Evolutionary conservation across 2,797 vertebrate species (phyloP).

Genomic region (Cynopterus sphinx): DNA sequence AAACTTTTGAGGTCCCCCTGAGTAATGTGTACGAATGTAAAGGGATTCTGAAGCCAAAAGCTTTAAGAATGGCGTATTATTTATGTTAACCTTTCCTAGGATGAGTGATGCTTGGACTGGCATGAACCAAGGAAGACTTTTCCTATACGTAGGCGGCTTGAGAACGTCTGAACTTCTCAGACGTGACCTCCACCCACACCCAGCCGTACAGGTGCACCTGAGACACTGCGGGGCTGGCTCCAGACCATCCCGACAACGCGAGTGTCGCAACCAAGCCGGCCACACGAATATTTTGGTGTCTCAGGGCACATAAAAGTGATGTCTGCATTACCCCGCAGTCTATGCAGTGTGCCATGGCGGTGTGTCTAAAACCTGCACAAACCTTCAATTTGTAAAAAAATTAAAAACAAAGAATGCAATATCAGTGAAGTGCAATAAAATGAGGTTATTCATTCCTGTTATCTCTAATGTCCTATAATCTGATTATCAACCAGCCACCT

Average conservation of each 20-base stretch:
- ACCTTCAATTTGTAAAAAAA: neutral
- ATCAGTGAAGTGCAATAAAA: neutral
- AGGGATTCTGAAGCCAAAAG: neutral
- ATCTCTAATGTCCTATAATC: neutral
- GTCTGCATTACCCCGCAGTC: too few relatives aligned
- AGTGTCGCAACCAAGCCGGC: too few relatives aligned
- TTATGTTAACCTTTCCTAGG: neutral
- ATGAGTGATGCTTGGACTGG: neutral
- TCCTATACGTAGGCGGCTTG: neutral
- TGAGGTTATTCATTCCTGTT: neutral
- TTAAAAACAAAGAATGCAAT: too few relatives aligned
- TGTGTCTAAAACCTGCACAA: neutral
- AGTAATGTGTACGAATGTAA: neutral
- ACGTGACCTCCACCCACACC: neutral
- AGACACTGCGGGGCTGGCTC: too few relatives aligned
- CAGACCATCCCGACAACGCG: too few relatives aligned
- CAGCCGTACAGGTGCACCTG: neutral
- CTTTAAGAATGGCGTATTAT: neutral
- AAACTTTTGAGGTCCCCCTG: neutral
- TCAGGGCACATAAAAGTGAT: too few relatives aligned
- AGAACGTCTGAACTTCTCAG: neutral
- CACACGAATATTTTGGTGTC: too few relatives aligned
- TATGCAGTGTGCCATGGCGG: too few relatives aligned
- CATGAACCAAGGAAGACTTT: neutral
- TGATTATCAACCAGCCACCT: too few relatives aligned